Evolutionary conservation across 2,797 vertebrate genomes (phyloP).

Genomic region (Amblyopsis hoosieri): DNA sequence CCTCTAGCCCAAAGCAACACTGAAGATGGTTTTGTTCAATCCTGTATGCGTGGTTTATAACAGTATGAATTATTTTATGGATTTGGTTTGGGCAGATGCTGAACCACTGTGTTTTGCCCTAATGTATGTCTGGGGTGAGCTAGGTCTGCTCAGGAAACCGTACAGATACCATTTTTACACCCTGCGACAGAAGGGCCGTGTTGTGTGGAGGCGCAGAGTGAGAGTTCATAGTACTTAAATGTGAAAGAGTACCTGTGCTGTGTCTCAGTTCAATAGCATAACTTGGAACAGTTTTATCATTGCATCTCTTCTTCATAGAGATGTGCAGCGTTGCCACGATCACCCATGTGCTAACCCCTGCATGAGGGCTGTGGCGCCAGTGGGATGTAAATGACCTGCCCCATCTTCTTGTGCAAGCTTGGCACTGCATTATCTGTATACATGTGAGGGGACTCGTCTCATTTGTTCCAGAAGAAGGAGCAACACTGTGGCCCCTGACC

Average conservation of each 20-base stretch:
- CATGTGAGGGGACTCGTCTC: slow-evolving; percentile 37
- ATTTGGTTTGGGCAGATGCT: slow-evolving; percentile 59
- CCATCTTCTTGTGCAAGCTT: slow-evolving; percentile 39
- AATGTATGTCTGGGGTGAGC: slow-evolving; percentile 54
- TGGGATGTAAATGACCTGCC: slow-evolving; percentile 49
- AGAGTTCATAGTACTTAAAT: slow-evolving; percentile 34
- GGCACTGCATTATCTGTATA: slow-evolving; percentile 51
- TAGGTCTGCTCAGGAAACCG: slow-evolving; percentile 62
- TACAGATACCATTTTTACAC: slow-evolving; percentile 38
- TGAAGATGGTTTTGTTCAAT: slow-evolving; percentile 80
- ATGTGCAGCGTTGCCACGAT: slow-evolving; percentile 49
- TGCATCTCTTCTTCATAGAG: slow-evolving; percentile 36
- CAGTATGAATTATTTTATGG: slow-evolving; percentile 52
- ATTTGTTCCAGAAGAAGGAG: slow-evolving; percentile 48
- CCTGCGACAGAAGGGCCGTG: slow-evolving; percentile 41
- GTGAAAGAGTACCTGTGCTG: slow-evolving; percentile 36
- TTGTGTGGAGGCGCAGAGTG: slow-evolving; percentile 7
- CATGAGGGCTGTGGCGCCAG: slow-evolving; percentile 39
- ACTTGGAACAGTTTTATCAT: too few relatives aligned
- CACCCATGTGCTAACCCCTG: slow-evolving; percentile 39
- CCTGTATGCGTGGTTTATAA: slow-evolving; percentile 70
- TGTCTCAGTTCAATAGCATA: slow-evolving; percentile 27
- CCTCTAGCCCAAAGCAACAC: slow-evolving; percentile 64
- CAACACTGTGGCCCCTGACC: slow-evolving; percentile 44
- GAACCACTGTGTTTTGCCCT: slow-evolving; percentile 69